Conservation (phyloP, 2,113 vertebrate genomes). For the Triplophysa tibetana region DNA sequence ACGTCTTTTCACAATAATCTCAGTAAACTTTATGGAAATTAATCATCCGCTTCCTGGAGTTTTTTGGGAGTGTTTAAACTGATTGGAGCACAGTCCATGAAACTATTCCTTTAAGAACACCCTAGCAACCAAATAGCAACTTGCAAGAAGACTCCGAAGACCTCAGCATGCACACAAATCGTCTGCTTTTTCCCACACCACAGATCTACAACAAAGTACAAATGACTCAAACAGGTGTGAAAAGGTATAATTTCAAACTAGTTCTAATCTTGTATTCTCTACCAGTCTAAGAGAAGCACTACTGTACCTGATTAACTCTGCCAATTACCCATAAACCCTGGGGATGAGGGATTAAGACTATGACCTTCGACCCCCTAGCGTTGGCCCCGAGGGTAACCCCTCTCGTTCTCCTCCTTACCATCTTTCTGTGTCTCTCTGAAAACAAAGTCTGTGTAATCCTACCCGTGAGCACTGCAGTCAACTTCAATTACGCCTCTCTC, state of each 20-base stretch:
- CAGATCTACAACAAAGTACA: neutral
- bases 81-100: no score
- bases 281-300: slow-evolving; percentile 47
- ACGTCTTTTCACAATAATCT: no score
- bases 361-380: slow-evolving; percentile 71
- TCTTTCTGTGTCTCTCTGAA: slow-evolving; percentile 49
- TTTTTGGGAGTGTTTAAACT: no score
- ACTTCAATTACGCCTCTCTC: slow-evolving; percentile 68
- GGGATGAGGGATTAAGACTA: slow-evolving; percentile 72
- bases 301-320: slow-evolving; percentile 72
- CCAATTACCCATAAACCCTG: slow-evolving; percentile 75
- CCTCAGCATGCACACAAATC: no score
- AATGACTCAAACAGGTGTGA: slow-evolving; percentile 7
- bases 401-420: slow-evolving; percentile 22
- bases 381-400: slow-evolving; percentile 55
- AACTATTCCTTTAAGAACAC: no score
- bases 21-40: no score
- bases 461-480: slow-evolving; percentile 61
- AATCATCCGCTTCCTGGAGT: no score
- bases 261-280: slow-evolving; percentile 41
- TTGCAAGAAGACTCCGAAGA: no score
- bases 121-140: no score
- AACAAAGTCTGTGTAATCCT: slow-evolving; percentile 76
- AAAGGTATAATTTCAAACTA: slow-evolving; percentile 26
- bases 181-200: no score